A percentile compares a stretch with the other conserved stretches of the same genome.
phyloP scores from a whole-genome alignment of 2,113 vertebrate genomes.

The Sardina pilchardus region DNA sequence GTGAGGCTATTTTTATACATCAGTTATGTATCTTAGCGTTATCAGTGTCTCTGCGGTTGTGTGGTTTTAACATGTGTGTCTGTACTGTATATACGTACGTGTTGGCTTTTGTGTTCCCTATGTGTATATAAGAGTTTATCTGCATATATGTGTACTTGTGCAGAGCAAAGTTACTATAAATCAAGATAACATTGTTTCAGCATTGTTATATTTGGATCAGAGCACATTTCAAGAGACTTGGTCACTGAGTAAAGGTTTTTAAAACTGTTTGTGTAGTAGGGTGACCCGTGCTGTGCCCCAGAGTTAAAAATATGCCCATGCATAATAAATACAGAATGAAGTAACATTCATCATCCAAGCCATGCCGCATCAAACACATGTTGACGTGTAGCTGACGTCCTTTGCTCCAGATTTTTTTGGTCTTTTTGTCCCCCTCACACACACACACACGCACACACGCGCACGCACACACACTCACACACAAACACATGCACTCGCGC shows the following conservation, averaged over 20 bases:
- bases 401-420: not conserved
- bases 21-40: not conserved
- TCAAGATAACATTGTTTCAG: constrained; percentile 17
- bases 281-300: not conserved
- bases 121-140: not conserved
- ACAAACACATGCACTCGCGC: not conserved
- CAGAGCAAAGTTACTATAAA: constrained; percentile 15
- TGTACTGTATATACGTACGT: not conserved
- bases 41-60: not conserved
- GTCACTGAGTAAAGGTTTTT: constrained; percentile 2
- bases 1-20: not conserved
- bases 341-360: not conserved
- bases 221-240: not conserved
- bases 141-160: constrained; percentile 11
- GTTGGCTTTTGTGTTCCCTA: constrained; percentile 7
- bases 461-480: not conserved
- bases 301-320: constrained; percentile 17
- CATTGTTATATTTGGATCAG: not conserved
- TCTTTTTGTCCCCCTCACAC: constrained; percentile 17
- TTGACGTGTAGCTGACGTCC: constrained; percentile 10
- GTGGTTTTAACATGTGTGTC: not conserved
- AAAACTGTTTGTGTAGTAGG: not conserved
- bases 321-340: not conserved
- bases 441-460: not conserved
- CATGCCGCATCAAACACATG: constrained; percentile 12